phyloP scores from a whole-genome alignment of 1,140 invertebrate genomes.

The Zaprionus kolodkinae region DNA sequence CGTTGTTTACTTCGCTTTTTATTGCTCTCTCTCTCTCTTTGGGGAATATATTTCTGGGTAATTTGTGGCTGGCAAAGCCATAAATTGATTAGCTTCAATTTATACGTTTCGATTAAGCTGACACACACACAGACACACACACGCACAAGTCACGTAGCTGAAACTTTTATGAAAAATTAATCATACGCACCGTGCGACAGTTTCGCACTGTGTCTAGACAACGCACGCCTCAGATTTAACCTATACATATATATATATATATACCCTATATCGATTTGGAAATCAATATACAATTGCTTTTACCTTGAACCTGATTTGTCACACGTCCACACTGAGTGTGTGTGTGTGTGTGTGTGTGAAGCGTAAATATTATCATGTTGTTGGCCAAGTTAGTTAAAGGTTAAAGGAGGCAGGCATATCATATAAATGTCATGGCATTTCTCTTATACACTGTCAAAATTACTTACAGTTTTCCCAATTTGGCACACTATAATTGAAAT shows the following conservation, averaged over 20 bases:
- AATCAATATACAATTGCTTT: not conserved
- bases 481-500: not conserved
- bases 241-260: too few relatives aligned
- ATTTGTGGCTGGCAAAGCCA: conserved; percentile 58
- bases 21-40: not conserved
- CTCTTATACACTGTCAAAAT: not conserved
- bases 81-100: conserved; percentile 74
- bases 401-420: not conserved
- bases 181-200: conserved; percentile 47
- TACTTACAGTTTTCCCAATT: not conserved
- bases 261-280: not conserved
- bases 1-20: conserved; percentile 37
- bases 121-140: not conserved
- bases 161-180: conserved; percentile 50
- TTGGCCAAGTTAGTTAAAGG: not conserved
- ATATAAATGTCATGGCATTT: not conserved
- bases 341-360: not conserved
- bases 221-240: not conserved
- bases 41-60: conserved; percentile 43
- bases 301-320: not conserved
- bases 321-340: not conserved
- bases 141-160: conserved; percentile 53
- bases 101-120: conserved; percentile 54
- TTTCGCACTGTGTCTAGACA: conserved; percentile 18
- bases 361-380: too few relatives aligned